phyloP scores from a whole-genome alignment of 1,140 invertebrate genomes.

The Megalonaias nervosa region DNA sequence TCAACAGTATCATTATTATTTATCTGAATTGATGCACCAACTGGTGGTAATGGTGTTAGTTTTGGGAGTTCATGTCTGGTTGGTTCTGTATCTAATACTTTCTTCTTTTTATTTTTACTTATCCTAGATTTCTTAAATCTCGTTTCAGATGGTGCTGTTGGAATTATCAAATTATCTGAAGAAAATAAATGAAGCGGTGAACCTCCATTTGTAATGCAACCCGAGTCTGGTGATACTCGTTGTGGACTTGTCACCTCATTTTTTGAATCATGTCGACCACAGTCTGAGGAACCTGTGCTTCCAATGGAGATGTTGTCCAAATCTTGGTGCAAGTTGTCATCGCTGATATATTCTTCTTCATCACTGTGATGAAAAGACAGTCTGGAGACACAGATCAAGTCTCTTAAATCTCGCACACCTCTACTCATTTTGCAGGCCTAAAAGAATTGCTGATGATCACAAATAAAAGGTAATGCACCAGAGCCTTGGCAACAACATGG shows the following conservation, averaged over 20 bases:
- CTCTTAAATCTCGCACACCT: slow-evolving; percentile 30
- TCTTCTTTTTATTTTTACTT: slow-evolving; percentile 55
- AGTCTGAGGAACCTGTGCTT: slow-evolving; percentile 34
- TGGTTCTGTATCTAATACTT: slow-evolving; percentile 38
- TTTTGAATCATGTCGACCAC: slow-evolving; percentile 13
- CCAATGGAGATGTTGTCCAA: slow-evolving; percentile 25
- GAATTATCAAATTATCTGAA: slow-evolving; percentile 8
- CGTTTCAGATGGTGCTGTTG: slow-evolving; percentile 16
- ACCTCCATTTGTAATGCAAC: slow-evolving; percentile 64
- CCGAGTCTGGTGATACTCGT: slow-evolving; percentile 61
- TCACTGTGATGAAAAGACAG: slow-evolving; percentile 31
- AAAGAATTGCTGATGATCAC: too few relatives aligned
- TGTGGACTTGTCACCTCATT: neutral
- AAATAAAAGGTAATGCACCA: too few relatives aligned
- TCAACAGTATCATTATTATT: neutral
- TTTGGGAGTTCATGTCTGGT: slow-evolving; percentile 57
- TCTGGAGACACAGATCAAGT: slow-evolving; percentile 33
- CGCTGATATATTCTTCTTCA: slow-evolving; percentile 25
- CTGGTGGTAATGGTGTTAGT: slow-evolving; percentile 51
- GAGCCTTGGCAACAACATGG: neutral
- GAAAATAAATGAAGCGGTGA: slow-evolving; percentile 41
- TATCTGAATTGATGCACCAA: slow-evolving; percentile 27
- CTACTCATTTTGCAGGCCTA: slow-evolving; percentile 19
- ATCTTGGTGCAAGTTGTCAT: slow-evolving; percentile 19
- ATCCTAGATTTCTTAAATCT: slow-evolving; percentile 28